Conservation (phyloP, 2,797 vertebrate species). For the Coccyzus lansbergi region DNA sequence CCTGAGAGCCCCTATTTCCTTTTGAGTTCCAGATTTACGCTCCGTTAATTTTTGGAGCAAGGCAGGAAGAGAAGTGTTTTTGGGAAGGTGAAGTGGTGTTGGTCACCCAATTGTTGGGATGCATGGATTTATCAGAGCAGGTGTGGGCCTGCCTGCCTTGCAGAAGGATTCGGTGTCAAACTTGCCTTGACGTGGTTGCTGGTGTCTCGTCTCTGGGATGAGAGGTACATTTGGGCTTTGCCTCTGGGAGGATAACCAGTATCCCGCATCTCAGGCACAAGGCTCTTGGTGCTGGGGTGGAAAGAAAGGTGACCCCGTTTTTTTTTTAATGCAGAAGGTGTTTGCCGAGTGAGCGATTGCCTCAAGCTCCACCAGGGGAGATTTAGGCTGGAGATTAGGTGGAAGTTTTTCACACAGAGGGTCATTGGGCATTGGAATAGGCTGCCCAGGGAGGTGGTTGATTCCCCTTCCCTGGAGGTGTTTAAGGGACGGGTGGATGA, state of each 20-base stretch:
- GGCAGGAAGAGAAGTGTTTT: background rate
- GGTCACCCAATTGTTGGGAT: fast-evolving
- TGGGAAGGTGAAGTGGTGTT: background rate
- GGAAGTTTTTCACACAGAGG: too few species aligned
- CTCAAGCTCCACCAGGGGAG: too few species aligned
- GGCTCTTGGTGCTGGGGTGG: fast-evolving
- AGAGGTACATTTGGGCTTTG: background rate
- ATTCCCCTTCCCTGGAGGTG: too few species aligned
- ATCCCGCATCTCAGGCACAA: fast-evolving
- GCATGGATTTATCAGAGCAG: background rate
- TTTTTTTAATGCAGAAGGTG: background rate
- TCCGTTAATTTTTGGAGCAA: background rate
- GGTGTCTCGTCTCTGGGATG: background rate
- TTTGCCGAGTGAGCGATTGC: background rate
- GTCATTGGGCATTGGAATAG: too few species aligned
- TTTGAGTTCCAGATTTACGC: background rate
- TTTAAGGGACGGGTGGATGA: too few species aligned
- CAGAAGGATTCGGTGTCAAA: background rate
- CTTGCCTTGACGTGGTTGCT: background rate
- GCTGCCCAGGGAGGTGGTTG: too few species aligned
- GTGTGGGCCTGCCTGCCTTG: fast-evolving
- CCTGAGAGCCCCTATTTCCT: background rate
- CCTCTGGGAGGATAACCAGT: background rate
- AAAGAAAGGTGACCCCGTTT: background rate
- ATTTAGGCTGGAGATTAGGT: too few species aligned